Conservation (phyloP, 2,888 invertebrate genomes). For the Polymixis lichenea region DNA sequence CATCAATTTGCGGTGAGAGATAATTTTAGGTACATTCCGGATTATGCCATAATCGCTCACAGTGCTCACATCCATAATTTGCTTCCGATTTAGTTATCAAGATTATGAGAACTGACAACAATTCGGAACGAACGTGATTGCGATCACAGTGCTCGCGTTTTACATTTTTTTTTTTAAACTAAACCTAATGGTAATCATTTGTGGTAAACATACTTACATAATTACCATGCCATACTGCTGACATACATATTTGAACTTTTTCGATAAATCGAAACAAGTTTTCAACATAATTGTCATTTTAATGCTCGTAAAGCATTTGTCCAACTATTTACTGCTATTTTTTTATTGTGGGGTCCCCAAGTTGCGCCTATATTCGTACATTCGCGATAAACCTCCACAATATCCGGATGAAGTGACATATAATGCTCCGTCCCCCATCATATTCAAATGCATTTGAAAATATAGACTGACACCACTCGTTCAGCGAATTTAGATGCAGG, state of each 20-base stretch:
- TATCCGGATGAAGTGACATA: slow-evolving; percentile 58
- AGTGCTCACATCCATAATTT: too few species aligned
- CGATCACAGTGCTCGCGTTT: too few species aligned
- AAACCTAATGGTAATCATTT: not conserved
- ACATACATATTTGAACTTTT: too few species aligned
- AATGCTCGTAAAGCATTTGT: not conserved
- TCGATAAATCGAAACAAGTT: too few species aligned
- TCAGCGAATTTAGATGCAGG: slow-evolving; percentile 25
- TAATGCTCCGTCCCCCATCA: slow-evolving; percentile 80
- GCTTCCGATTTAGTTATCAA: too few species aligned
- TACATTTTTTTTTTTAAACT: not conserved
- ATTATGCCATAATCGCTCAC: too few species aligned
- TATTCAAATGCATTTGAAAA: slow-evolving; percentile 76
- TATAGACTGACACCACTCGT: slow-evolving; percentile 69
- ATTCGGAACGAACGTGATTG: too few species aligned
- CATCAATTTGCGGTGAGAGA: not conserved
- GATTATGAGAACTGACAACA: too few species aligned
- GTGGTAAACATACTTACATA: not conserved
- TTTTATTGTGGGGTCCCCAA: not conserved
- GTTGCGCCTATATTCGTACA: slow-evolving; percentile 26
- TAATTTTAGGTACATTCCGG: too few species aligned
- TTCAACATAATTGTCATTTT: not conserved
- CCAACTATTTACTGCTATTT: not conserved
- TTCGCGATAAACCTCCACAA: slow-evolving; percentile 36
- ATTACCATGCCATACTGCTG: not conserved